These are phyloP conservation scores for Calephelis nemesis DNA, from an alignment of 1,140 invertebrate species.

Conservation along the genomic window DNA sequence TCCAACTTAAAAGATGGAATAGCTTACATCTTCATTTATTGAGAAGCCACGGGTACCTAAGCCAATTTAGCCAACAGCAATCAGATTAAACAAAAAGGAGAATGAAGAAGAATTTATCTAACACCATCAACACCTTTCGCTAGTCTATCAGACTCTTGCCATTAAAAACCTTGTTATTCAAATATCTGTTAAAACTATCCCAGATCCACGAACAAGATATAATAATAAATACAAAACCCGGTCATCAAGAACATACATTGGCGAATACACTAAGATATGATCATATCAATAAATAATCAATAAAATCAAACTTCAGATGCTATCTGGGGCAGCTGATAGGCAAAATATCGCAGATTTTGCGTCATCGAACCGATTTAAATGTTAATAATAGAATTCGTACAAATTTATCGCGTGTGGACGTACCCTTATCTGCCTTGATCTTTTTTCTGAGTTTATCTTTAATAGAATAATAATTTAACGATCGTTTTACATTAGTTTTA, in stretches of 20 bases:
- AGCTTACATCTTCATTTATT: too few relatives aligned
- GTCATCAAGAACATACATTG: background rate
- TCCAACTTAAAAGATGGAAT: too few relatives aligned
- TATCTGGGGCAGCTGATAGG: slow-evolving; percentile 30
- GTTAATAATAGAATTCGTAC: slow-evolving; percentile 12
- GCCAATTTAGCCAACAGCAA: too few relatives aligned
- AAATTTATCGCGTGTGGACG: background rate
- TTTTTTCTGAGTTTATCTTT: background rate
- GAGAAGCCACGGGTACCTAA: too few relatives aligned
- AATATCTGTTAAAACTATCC: background rate
- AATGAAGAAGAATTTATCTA: too few relatives aligned
- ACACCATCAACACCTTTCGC: too few relatives aligned
- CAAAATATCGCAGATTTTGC: slow-evolving; percentile 18
- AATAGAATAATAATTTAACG: too few relatives aligned
- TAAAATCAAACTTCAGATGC: slow-evolving; percentile 39
- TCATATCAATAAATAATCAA: slow-evolving; percentile 31
- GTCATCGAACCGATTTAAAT: slow-evolving; percentile 22
- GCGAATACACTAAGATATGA: background rate
- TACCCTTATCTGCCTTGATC: slow-evolving; percentile 5
- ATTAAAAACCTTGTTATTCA: background rate
- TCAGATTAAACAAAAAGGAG: too few relatives aligned
- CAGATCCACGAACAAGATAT: background rate
- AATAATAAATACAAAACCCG: slow-evolving; percentile 7
- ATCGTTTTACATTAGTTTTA: too few relatives aligned
- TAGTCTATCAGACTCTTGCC: too few relatives aligned